These are phyloP conservation scores for Heliconius ismenius DNA, from an alignment of 2,888 invertebrate genomes.

Conservation along the genomic window DNA sequence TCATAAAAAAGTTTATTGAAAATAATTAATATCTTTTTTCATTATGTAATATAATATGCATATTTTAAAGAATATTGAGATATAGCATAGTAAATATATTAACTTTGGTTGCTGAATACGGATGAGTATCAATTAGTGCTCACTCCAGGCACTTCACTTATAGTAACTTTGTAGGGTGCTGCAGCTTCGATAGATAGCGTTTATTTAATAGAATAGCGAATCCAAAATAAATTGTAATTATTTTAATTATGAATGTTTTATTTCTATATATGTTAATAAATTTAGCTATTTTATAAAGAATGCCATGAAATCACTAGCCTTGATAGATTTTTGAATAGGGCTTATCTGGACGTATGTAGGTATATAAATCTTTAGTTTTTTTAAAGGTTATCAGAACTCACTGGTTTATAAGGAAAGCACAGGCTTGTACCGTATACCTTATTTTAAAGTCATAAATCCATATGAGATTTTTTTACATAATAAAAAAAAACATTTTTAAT, in stretches of 20 bases:
- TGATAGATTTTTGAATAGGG: no score
- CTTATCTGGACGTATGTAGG: no score
- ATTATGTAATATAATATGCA: background rate
- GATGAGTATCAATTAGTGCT: constrained; percentile 21
- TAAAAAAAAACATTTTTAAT: no score
- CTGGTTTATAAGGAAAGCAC: no score
- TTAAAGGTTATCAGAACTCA: no score
- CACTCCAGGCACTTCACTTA: constrained; percentile 5
- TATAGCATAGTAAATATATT: constrained; percentile 4
- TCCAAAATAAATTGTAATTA: constrained; percentile 23
- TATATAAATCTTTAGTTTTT: no score
- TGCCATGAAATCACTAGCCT: no score
- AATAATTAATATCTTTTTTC: background rate
- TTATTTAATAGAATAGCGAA: constrained; percentile 11
- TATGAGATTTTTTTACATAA: no score
- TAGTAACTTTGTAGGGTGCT: constrained; percentile 5
- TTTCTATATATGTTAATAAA: background rate
- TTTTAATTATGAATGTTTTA: constrained; percentile 22
- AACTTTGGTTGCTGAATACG: background rate
- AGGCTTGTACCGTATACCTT: no score
- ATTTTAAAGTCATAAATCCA: no score
- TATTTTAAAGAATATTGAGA: background rate
- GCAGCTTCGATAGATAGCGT: constrained; percentile 7
- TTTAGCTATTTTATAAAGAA: background rate
- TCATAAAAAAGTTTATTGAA: background rate